phyloP scores from a whole-genome alignment of 2,797 vertebrate species.

The Peromyscus melanophrys region DNA sequence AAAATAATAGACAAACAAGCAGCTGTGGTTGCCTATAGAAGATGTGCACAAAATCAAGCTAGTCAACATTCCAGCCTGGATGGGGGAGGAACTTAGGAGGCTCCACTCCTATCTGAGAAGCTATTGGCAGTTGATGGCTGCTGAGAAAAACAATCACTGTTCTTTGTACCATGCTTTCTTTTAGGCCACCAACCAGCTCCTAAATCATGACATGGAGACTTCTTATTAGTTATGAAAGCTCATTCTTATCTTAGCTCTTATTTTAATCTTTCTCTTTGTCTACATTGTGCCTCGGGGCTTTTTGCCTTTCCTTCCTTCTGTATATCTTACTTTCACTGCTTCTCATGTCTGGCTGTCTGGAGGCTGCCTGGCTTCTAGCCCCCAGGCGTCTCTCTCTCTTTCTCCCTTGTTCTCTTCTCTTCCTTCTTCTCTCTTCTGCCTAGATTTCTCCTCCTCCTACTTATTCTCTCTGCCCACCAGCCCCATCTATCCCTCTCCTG shows the following conservation, averaged over 20 bases:
- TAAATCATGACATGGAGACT: not conserved
- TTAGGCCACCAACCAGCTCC: not conserved
- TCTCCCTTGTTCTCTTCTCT: no score
- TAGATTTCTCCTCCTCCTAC: not conserved
- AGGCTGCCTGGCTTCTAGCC: not conserved
- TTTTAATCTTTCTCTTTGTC: not conserved
- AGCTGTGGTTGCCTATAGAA: not conserved
- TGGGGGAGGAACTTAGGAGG: not conserved
- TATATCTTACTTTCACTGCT: not conserved
- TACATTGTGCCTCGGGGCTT: not conserved
- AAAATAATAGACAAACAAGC: not conserved
- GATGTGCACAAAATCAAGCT: not conserved
- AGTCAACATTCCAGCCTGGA: not conserved
- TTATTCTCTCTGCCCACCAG: not conserved
- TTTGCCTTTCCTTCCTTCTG: not conserved
- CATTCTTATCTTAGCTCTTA: not conserved
- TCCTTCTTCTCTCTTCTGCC: not conserved
- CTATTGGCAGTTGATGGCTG: not conserved
- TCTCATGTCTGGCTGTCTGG: not conserved
- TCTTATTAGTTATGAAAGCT: no score
- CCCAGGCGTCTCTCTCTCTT: not conserved
- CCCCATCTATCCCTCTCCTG: not conserved
- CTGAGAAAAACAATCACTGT: not conserved
- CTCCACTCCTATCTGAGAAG: not conserved
- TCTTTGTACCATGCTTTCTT: not conserved